Evolutionary conservation across 53 echinoderm and acorn worm species (phyloP).

Genomic region (Astropecten irregularis): DNA sequence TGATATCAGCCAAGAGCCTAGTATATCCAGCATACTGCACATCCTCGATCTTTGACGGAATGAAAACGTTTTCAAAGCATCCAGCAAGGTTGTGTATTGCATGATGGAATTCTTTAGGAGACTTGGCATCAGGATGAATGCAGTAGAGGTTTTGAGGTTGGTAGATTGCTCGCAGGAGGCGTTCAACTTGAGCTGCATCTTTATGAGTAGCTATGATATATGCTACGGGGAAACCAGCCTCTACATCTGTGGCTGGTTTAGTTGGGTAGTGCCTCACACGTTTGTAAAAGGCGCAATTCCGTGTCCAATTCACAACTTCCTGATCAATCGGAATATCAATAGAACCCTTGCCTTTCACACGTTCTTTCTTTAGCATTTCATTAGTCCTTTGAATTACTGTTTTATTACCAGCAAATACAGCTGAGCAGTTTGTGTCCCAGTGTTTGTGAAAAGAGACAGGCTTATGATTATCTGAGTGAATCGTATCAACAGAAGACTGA

Average conservation of each 20-base stretch:
- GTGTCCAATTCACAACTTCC: conserved; percentile 66
- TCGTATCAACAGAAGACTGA: neutral
- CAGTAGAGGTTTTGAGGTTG: conserved; percentile 97
- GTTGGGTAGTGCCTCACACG: conserved; percentile 43
- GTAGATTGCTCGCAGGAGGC: conserved; percentile 86
- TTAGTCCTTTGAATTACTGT: conserved; percentile 49
- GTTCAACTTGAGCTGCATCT: conserved; percentile 84
- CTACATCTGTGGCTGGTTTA: conserved; percentile 49
- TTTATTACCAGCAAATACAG: conserved; percentile 57
- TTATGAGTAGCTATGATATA: conserved; percentile 65
- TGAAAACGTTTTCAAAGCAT: conserved; percentile 94
- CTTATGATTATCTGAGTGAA: too few relatives aligned
- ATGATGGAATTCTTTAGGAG: conserved; percentile 64
- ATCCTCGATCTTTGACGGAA: conserved; percentile 71
- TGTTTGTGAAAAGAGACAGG: conserved; percentile 62
- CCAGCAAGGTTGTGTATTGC: conserved; percentile 62
- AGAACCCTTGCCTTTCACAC: conserved; percentile 22
- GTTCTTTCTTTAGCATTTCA: conserved; percentile 43
- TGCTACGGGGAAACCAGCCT: conserved; percentile 68
- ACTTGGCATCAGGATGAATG: conserved; percentile 85
- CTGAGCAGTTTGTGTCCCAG: conserved; percentile 79
- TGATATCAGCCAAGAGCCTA: conserved; percentile 78
- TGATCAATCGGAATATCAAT: conserved; percentile 66
- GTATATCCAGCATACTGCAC: conserved; percentile 78
- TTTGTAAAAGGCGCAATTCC: conserved; percentile 53